Evolutionary conservation across 2,113 vertebrate species (phyloP).

Genomic region (Budorcas taxicolor): DNA sequence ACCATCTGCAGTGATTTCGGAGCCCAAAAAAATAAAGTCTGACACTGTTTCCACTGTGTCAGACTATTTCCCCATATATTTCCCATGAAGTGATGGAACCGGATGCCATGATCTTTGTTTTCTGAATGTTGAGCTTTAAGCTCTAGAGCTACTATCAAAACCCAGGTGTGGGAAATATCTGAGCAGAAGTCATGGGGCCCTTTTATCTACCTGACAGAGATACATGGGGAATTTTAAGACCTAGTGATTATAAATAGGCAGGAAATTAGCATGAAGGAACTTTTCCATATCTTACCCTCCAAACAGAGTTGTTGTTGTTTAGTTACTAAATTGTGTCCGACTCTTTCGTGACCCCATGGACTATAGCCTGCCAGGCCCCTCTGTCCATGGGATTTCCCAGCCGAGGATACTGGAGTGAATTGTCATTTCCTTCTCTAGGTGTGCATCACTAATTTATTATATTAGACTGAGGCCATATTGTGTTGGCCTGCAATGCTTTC

Average conservation of each 20-base stretch:
- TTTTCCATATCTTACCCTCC: slow-evolving; percentile 73
- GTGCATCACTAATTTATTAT: slow-evolving; percentile 70
- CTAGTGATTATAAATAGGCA: slow-evolving; percentile 79
- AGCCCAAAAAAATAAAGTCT: too few species aligned
- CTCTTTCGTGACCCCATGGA: background rate
- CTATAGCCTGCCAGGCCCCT: background rate
- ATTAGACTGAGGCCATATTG: slow-evolving; percentile 47
- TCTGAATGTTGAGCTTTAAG: too few species aligned
- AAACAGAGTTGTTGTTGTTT: slow-evolving; percentile 46
- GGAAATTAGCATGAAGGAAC: slow-evolving; percentile 78
- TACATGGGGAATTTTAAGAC: slow-evolving; percentile 77
- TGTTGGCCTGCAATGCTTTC: slow-evolving; percentile 49
- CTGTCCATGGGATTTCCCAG: background rate
- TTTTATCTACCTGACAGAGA: slow-evolving; percentile 80
- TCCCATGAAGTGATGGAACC: too few species aligned
- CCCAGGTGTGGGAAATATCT: slow-evolving; percentile 77
- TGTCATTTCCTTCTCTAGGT: background rate
- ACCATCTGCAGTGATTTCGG: too few species aligned
- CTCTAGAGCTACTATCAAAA: slow-evolving; percentile 74
- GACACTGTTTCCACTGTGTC: too few species aligned
- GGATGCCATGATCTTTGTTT: too few species aligned
- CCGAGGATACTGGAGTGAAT: background rate
- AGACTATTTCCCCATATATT: too few species aligned
- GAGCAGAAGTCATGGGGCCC: slow-evolving; percentile 68
- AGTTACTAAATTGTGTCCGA: background rate